Evolutionary conservation across 2,888 invertebrate species (phyloP), one percentile per base, ranked within the genome.

Genomic region (Philhelius pedissequus): DNA sequence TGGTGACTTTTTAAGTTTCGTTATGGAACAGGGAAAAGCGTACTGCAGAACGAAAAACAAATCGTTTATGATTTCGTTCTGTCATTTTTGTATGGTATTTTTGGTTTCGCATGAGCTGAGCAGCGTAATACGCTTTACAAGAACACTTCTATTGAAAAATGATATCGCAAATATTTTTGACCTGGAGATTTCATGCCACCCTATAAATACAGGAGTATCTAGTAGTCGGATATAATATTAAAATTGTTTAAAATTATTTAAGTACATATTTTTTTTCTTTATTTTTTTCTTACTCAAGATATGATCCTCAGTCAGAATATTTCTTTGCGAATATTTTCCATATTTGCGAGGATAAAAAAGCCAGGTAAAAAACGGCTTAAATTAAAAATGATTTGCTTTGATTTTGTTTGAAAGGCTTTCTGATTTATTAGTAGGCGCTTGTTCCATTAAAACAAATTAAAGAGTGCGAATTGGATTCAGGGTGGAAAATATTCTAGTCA

Each of bases 291-390:
- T 77, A 75, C 83, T 89, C 78, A 94, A 95, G 95, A 90, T 90
- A 92, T 81, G 95, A 95, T 92, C 93, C 93, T 68, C 93, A 93
- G 81, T 95, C 95, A 71, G 94, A 95, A 88, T 92, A 92, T 88
- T 96, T 94, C 92, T 93, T 96, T 91, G 92, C 94, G 87, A 94
- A 94, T 89, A 93, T 96, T 89, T 95, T 94, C 93, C 94, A 95
- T 90, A 93, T 95, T 89, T 96, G 95, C 92, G 93, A 94, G 89
- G 95, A 95, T 56, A 35, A 35, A 89, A 93, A 43, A 15, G 68
- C 13, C 74, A 83, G 83, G 83, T 83, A 83, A 83, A 40, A 15
- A 18, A 58, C 27, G 54, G 45, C 15, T 68, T 40, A 4, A 20
- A 5, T 74, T 68, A 30, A 8, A 54, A 8, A 54, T 11, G 11